Percentiles rank a stretch among this genome's conserved stretches.
These are phyloP conservation scores for Hyposmocoma kahamanoa DNA, from an alignment of 1,140 invertebrate species.

Conservation along the genomic window DNA sequence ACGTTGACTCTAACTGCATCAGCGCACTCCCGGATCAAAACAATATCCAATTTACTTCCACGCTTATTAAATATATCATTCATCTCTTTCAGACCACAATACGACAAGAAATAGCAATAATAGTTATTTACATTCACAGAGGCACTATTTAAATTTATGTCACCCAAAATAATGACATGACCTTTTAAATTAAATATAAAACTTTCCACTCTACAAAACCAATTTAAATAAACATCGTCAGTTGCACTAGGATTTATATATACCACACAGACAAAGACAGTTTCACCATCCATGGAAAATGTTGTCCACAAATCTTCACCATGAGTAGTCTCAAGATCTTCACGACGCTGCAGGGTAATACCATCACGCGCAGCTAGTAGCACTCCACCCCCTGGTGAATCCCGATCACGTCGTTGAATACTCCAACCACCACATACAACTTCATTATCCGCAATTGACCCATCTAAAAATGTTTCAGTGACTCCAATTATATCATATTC, in stretches of 20 bases:
- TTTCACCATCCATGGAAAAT: neutral
- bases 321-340: slow-evolving; percentile 5
- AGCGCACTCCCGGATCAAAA: neutral
- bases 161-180: slow-evolving; percentile 1
- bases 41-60: neutral
- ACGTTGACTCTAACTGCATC: neutral
- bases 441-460: neutral
- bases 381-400: neutral
- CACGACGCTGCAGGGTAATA: slow-evolving; percentile 3
- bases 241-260: slow-evolving; percentile 8
- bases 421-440: neutral
- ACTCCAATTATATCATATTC: slow-evolving; percentile 2
- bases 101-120: slow-evolving; percentile 8
- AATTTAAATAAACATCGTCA: slow-evolving; percentile 7
- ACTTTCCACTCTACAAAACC: slow-evolving; percentile 9
- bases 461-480: slow-evolving; percentile 5
- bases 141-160: slow-evolving; percentile 10
- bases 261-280: neutral
- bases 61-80: neutral
- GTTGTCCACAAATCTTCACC: slow-evolving; percentile 11
- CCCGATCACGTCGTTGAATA: slow-evolving; percentile 8
- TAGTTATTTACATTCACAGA: slow-evolving; percentile 4
- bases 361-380: neutral
- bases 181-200: slow-evolving; percentile 4
- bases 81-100: neutral